A percentile compares a stretch with the other conserved stretches of the same genome.
Conservation (phyloP, 2,888 invertebrate species). For the Tachystola acroxantha region DNA sequence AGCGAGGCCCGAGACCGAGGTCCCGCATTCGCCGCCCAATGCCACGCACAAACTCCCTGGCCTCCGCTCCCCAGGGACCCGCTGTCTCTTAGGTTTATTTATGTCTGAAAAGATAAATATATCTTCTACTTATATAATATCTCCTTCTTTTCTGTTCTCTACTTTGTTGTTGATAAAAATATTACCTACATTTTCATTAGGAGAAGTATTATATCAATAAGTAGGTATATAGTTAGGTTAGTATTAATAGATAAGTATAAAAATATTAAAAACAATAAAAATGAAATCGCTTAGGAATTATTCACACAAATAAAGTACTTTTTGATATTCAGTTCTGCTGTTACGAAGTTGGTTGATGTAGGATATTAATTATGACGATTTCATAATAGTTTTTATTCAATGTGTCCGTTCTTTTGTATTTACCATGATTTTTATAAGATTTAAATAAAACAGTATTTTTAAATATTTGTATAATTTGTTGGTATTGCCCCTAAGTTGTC, state of each 20-base stretch:
- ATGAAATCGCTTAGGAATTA: slow-evolving; percentile 22
- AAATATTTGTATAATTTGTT: slow-evolving; percentile 14
- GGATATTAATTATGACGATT: slow-evolving; percentile 24
- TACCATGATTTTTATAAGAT: slow-evolving; percentile 4
- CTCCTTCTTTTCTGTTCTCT: too few relatives aligned
- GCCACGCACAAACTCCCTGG: too few relatives aligned
- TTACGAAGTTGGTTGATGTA: slow-evolving; percentile 19
- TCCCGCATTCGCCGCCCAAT: too few relatives aligned
- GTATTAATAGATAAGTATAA: neutral
- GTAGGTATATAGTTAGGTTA: slow-evolving; percentile 21
- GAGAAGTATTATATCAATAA: slow-evolving; percentile 17
- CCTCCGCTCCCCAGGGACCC: too few relatives aligned
- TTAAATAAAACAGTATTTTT: slow-evolving; percentile 13
- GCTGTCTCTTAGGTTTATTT: too few relatives aligned
- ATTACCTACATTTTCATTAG: slow-evolving; percentile 1
- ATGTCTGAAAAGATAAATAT: too few relatives aligned
- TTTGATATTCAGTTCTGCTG: slow-evolving; percentile 27
- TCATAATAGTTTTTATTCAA: slow-evolving; percentile 2
- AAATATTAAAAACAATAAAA: too few relatives aligned
- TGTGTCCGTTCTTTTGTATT: neutral
- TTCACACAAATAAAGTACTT: slow-evolving; percentile 15
- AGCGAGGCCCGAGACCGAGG: too few relatives aligned
- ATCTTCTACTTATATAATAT: too few relatives aligned
- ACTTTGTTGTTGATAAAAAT: too few relatives aligned
- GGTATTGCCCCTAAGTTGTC: slow-evolving; percentile 23